These are phyloP conservation scores for Mustela nigripes DNA, from an alignment of 2,113 vertebrate genomes.

Conservation along the genomic window DNA sequence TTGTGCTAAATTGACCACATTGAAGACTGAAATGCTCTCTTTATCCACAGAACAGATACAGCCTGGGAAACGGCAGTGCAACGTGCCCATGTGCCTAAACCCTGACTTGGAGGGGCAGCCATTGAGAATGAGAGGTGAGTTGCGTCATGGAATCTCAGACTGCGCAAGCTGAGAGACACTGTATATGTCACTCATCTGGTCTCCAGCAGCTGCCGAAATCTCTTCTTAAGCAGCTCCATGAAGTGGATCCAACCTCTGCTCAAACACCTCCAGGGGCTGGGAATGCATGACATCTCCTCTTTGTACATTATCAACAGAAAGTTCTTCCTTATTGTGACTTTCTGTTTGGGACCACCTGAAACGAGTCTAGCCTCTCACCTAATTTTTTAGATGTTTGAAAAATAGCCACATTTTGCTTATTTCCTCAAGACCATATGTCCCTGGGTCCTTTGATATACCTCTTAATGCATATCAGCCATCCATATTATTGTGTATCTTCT, in stretches of 20 bases:
- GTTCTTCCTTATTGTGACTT: not conserved
- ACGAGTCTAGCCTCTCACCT: not conserved
- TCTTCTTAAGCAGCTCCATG: not conserved
- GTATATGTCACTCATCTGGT: not conserved
- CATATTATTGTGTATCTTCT: not conserved
- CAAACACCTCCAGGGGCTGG: not conserved
- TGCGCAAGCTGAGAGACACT: not conserved
- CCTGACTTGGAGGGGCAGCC: constrained; percentile 90
- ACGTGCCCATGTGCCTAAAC: constrained; percentile 88
- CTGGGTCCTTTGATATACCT: not conserved
- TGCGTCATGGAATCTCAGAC: not conserved
- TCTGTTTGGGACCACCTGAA: not conserved
- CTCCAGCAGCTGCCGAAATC: not conserved
- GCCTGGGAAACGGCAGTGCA: constrained; percentile 89
- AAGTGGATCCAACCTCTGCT: not conserved
- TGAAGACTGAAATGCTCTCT: constrained; percentile 84
- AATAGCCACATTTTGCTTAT: not conserved
- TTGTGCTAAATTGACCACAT: constrained; percentile 15
- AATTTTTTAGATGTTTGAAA: not conserved
- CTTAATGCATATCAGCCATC: not conserved
- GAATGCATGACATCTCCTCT: not conserved
- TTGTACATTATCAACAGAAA: not conserved
- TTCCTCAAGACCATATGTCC: not conserved
- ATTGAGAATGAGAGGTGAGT: constrained; percentile 90
- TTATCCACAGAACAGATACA: constrained; percentile 91